phyloP scores from a whole-genome alignment of 2,888 invertebrate genomes.

The Eristalinus aeneus region DNA sequence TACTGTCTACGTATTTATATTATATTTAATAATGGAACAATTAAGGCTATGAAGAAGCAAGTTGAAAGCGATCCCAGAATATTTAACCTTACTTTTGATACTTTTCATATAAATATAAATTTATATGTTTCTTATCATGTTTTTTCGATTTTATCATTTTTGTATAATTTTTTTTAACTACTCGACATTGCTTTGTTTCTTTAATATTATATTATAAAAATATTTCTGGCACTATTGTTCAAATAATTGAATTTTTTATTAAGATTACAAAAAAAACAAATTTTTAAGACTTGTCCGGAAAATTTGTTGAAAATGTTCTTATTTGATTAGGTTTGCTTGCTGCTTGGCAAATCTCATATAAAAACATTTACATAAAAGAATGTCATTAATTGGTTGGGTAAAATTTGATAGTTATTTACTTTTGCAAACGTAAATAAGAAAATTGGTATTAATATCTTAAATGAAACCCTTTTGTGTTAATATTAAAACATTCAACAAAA shows the following conservation, averaged over 20 bases:
- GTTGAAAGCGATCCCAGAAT: constrained; percentile 51
- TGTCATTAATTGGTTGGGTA: not conserved
- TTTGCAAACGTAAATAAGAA: constrained; percentile 63
- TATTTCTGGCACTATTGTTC: constrained; percentile 81
- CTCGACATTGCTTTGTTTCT: constrained; percentile 52
- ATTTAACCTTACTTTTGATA: constrained; percentile 20
- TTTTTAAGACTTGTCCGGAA: not conserved
- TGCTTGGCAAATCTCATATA: constrained; percentile 46
- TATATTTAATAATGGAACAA: constrained; percentile 15
- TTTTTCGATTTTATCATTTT: constrained; percentile 67
- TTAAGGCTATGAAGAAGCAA: constrained; percentile 1
- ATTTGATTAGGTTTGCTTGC: constrained; percentile 22
- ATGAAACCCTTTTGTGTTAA: constrained; percentile 71
- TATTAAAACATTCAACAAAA: constrained; percentile 32
- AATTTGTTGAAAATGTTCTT: constrained; percentile 28
- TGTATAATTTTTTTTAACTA: constrained; percentile 68
- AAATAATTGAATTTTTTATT: constrained; percentile 74
- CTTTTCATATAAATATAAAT: constrained; percentile 9
- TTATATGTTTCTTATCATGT: not conserved
- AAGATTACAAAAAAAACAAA: constrained; percentile 16
- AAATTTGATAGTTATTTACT: constrained; percentile 2
- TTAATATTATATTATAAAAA: constrained; percentile 75
- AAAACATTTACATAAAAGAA: constrained; percentile 26
- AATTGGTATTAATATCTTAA: constrained; percentile 71
- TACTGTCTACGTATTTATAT: constrained; percentile 1